Conservation (phyloP, 2,797 vertebrate species). For the Valencia hispanica region DNA sequence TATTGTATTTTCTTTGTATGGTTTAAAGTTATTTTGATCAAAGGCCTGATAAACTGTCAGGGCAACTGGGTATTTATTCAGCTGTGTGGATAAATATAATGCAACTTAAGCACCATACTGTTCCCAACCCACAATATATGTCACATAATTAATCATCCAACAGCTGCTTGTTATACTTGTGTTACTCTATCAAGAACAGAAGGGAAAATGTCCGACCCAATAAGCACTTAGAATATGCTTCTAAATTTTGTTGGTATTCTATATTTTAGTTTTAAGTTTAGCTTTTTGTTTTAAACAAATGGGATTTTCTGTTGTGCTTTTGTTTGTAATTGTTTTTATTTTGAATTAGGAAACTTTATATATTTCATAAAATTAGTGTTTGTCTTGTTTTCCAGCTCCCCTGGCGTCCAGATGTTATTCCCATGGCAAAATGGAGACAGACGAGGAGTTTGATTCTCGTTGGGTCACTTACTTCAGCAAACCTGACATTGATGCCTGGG, state of each 20-base stretch:
- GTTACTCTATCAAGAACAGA: background rate
- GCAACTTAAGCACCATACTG: background rate
- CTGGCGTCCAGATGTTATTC: slow-evolving; percentile 88
- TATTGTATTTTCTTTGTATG: background rate
- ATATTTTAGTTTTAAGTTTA: background rate
- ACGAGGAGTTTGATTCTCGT: slow-evolving; percentile 96
- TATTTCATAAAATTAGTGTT: background rate
- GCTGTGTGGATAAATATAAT: background rate
- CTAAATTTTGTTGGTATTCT: background rate
- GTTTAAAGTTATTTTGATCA: background rate
- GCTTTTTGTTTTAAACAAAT: background rate
- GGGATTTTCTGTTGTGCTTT: background rate
- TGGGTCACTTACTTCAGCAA: slow-evolving; percentile 97
- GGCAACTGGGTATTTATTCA: background rate
- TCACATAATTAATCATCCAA: background rate
- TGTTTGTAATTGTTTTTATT: background rate
- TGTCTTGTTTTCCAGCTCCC: slow-evolving; percentile 60
- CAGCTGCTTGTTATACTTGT: background rate
- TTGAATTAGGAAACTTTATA: background rate
- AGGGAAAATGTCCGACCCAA: background rate
- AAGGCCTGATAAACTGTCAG: background rate
- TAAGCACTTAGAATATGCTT: background rate
- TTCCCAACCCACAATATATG: no score
- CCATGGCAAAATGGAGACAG: slow-evolving; percentile 88
- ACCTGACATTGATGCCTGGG: slow-evolving; percentile 94